Conservation (phyloP, 2,113 vertebrate genomes). For the Rhabdomys dilectus region DNA sequence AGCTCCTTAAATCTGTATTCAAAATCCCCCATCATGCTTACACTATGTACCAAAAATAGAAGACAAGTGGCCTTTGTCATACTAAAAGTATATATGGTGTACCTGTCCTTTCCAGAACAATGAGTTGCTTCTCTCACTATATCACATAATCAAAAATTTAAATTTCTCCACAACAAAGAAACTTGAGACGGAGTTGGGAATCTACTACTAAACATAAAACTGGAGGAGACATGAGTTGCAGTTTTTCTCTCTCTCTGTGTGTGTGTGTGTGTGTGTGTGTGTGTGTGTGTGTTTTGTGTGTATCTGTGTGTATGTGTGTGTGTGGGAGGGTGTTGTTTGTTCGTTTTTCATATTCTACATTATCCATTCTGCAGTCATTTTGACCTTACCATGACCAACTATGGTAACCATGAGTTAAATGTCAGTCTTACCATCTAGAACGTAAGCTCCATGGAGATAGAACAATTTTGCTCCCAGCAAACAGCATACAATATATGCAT, state of each 20-base stretch:
- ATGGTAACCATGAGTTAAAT: not conserved
- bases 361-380: not conserved
- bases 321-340: not conserved
- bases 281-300: no score
- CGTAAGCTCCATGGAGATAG: not conserved
- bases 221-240: not conserved
- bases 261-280: no score
- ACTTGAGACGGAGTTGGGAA: not conserved
- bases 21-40: not conserved
- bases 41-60: not conserved
- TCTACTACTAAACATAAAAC: not conserved
- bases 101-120: not conserved
- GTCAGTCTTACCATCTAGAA: not conserved
- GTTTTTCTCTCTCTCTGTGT: not conserved
- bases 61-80: not conserved
- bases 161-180: not conserved
- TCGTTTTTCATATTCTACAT: not conserved
- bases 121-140: not conserved
- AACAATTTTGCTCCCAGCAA: not conserved
- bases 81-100: not conserved
- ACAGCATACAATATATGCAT: not conserved
- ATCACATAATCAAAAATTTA: not conserved
- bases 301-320: no score
- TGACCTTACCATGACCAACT: not conserved
- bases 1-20: not conserved